phyloP scores from a whole-genome alignment of 2,113 vertebrate species.

The Mohoua ochrocephala region DNA sequence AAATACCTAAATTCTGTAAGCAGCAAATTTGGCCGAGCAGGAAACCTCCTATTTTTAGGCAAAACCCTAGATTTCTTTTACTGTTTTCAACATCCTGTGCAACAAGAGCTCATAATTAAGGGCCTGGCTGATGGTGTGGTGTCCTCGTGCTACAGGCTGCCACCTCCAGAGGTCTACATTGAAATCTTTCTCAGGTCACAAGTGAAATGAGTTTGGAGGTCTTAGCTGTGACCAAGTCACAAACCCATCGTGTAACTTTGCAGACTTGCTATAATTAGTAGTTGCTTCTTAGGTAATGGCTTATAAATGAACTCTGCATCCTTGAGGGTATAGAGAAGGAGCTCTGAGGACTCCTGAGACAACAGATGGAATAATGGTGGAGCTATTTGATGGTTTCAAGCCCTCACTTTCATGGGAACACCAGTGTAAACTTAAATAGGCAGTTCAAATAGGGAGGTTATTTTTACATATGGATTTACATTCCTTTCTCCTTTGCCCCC shows the following conservation, averaged over 20 bases:
- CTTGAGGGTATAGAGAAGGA: not conserved
- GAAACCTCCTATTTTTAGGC: not conserved
- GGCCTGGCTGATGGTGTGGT: not conserved
- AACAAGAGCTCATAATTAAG: constrained; percentile 12
- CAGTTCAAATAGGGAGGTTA: not conserved
- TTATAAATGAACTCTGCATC: not conserved
- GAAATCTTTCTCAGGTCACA: constrained; percentile 3
- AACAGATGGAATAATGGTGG: not conserved
- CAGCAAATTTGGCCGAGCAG: not conserved
- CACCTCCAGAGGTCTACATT: not conserved
- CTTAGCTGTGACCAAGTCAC: not conserved
- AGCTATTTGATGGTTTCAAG: not conserved
- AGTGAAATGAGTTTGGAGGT: constrained; percentile 14
- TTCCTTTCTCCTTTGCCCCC: not conserved
- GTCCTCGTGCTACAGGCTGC: not conserved
- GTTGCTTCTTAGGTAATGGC: not conserved
- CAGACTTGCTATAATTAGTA: constrained; percentile 7
- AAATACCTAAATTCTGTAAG: not conserved
- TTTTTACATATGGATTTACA: not conserved
- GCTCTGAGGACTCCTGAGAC: not conserved
- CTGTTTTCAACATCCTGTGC: not conserved
- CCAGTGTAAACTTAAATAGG: not conserved
- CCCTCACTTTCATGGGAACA: not conserved
- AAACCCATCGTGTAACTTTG: not conserved
- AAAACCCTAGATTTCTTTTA: not conserved